A percentile compares a stretch with the other conserved stretches of the same genome.
phyloP scores from a whole-genome alignment of 2,113 vertebrate genomes.

The Marmota monax region DNA sequence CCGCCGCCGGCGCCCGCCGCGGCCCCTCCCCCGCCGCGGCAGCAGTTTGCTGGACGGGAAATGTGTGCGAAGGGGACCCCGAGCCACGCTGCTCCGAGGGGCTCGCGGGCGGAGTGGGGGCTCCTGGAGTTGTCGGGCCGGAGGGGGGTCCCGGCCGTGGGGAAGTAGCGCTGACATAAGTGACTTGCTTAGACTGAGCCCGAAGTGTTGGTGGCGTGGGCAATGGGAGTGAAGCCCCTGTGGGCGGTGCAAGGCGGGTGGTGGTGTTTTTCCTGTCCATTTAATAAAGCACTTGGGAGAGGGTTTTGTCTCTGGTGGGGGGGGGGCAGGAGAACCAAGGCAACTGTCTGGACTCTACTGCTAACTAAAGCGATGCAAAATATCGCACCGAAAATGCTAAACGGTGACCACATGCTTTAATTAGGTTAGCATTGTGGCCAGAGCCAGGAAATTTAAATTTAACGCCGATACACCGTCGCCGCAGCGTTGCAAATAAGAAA shows the following conservation, averaged over 20 bases:
- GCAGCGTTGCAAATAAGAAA: slow-evolving; percentile 38
- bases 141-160: slow-evolving; percentile 37
- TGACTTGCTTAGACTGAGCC: slow-evolving; percentile 41
- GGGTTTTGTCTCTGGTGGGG: not conserved
- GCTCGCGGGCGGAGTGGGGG: not conserved
- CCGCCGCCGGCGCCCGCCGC: not conserved
- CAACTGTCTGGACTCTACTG: not conserved
- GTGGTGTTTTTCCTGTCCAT: slow-evolving; percentile 25
- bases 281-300: not conserved
- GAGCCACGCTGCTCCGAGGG: slow-evolving; percentile 36
- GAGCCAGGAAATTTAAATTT: slow-evolving; percentile 79
- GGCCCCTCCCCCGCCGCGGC: slow-evolving; percentile 56
- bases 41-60: slow-evolving; percentile 85
- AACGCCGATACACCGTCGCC: slow-evolving; percentile 71
- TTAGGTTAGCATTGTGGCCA: slow-evolving; percentile 75
- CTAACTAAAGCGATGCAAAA: slow-evolving; percentile 55
- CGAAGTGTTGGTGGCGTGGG: slow-evolving; percentile 44
- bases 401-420: slow-evolving; percentile 75
- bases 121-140: slow-evolving; percentile 51
- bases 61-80: slow-evolving; percentile 80
- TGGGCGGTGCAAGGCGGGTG: slow-evolving; percentile 29
- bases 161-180: slow-evolving; percentile 46
- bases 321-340: not conserved
- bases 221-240: not conserved
- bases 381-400: slow-evolving; percentile 54